Evolutionary conservation across 2,797 vertebrate species (phyloP).

Genomic region (Silurus aristotelis): DNA sequence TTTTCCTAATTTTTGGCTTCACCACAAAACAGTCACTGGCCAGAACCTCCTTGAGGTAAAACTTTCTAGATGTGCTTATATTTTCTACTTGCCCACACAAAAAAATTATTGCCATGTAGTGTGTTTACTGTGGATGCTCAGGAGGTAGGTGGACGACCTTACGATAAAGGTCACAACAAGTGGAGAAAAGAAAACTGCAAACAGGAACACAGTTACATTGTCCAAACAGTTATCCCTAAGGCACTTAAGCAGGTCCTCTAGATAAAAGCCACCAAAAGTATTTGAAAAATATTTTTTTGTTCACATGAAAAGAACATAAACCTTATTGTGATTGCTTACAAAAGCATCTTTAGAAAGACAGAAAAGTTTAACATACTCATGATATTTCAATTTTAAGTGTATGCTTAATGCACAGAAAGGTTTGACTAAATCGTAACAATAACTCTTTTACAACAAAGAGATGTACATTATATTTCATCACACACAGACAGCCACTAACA

Average conservation of each 20-base stretch:
- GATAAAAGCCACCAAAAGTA: neutral
- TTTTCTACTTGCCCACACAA: neutral
- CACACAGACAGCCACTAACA: neutral
- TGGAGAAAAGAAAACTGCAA: slow-evolving; percentile 34
- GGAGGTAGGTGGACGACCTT: neutral
- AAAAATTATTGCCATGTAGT: neutral
- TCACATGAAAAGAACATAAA: neutral
- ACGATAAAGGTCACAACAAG: neutral
- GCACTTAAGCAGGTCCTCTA: neutral
- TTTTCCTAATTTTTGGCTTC: neutral
- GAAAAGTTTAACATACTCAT: neutral
- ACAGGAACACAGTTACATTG: slow-evolving; percentile 8
- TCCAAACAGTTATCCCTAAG: slow-evolving; percentile 14
- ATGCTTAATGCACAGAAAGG: neutral
- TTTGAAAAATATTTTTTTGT: neutral
- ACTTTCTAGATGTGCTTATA: neutral
- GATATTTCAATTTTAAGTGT: neutral
- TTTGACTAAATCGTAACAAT: neutral
- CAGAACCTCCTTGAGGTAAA: neutral
- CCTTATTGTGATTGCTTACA: neutral
- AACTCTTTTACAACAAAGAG: neutral
- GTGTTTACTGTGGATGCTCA: neutral
- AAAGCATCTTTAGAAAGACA: neutral
- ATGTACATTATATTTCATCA: neutral
- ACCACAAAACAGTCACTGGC: neutral